Evolutionary conservation across 2,113 vertebrate genomes (phyloP), one percentile per base, ranked within the genome.

Genomic region (Trogon melanurus): DNA sequence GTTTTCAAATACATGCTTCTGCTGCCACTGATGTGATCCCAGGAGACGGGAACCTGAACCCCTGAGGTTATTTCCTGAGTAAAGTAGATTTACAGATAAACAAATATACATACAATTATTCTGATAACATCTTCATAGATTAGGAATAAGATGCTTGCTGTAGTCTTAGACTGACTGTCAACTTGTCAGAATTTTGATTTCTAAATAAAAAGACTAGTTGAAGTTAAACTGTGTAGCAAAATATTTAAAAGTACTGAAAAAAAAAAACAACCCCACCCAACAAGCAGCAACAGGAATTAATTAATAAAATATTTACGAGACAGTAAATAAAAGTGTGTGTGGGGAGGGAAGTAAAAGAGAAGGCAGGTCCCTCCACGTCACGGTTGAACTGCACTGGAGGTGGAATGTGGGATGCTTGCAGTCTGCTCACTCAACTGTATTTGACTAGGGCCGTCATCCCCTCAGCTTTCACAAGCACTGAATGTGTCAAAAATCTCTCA

Each of bases 401-500:
- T 98, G 97, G 97, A 97, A 98, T 92, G 92, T 97, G 93, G 97
- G 96, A 97, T 97, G 91, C 96, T 96, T 92, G 97, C 97, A 97
- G 97, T 93, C 98, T 98, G 98, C 98, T 98, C 98, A 98, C 97
- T 98, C 98, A 98, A 98, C 98, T 98, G 98, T 98, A 98, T 97
- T 98, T 98, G 98, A 98, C 98, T 98, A 96, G 97, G 97, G 98
- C 98, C 98, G 98, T 98, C 98, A 98, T 98, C 97, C 96, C 94
- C 98, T 98, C 97, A 98, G 98, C 97, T 97, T 97, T 97, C 98
- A 98, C 97, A 97, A 96, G 97, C 98, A 96, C 91, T 96, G 98
- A 98, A 97, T 97, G 97, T 98, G 98, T 98, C 98, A 98, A 97
- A 98, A 98, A 98, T 98, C 97, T 97, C 97, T 98, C 98, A 97